Conservation (phyloP, 2,113 vertebrate genomes). For the Clarias batrachus region DNA sequence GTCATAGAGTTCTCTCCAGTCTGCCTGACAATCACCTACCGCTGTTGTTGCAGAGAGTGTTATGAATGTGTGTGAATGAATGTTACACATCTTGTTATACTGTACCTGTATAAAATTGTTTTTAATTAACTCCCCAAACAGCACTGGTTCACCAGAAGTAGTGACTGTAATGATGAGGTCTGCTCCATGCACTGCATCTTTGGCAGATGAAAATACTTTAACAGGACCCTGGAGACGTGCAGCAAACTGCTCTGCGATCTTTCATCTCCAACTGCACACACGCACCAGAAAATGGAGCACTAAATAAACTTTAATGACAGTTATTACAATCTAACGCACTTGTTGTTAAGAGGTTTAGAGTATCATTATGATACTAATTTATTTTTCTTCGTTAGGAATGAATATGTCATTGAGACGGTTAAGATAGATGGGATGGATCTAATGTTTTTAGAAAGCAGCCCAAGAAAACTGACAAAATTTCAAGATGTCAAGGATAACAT, state of each 20-base stretch:
- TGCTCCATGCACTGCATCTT: conserved; percentile 83
- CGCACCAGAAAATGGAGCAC: conserved; percentile 48
- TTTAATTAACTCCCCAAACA: conserved; percentile 69
- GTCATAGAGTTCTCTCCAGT: conserved; percentile 93
- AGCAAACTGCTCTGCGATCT: conserved; percentile 69
- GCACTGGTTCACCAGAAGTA: conserved; percentile 79
- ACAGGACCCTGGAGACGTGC: conserved; percentile 58
- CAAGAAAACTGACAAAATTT: not conserved
- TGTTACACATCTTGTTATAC: too few relatives aligned
- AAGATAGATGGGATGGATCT: not conserved
- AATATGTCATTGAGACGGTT: not conserved
- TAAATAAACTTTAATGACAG: not conserved
- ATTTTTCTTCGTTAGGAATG: not conserved
- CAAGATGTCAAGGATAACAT: not conserved
- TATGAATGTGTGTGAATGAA: not conserved
- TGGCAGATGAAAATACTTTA: conserved; percentile 73
- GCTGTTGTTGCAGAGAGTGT: conserved; percentile 66
- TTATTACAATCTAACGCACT: too few relatives aligned
- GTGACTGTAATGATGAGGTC: conserved; percentile 92
- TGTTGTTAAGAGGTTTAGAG: not conserved
- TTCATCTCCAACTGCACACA: conserved; percentile 81
- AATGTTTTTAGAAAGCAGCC: not conserved
- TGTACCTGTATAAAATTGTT: too few relatives aligned
- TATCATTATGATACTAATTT: not conserved
- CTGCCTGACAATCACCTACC: conserved; percentile 86